phyloP scores from a whole-genome alignment of 2,888 invertebrate species.

The Griposia aprilina region DNA sequence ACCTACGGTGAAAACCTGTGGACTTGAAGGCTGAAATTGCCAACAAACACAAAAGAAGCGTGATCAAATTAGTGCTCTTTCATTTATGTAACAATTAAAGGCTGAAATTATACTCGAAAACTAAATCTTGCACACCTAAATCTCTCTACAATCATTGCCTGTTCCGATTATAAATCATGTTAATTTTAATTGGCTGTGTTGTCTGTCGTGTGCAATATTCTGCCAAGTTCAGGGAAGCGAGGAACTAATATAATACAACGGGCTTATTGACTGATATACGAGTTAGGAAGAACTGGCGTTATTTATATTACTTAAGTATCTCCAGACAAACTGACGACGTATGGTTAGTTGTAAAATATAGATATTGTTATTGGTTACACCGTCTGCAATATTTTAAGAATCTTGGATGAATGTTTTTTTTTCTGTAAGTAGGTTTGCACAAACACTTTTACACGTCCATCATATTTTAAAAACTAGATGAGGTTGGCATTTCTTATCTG shows the following conservation, averaged over 20 bases:
- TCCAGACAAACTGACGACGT: constrained; percentile 23
- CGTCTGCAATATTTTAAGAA: neutral
- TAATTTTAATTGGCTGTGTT: constrained; percentile 19
- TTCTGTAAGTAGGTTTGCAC: too few species aligned
- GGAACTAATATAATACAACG: constrained; percentile 12
- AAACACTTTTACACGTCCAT: too few species aligned
- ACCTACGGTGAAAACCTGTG: neutral
- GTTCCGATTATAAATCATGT: constrained; percentile 21
- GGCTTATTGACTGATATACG: constrained; percentile 45
- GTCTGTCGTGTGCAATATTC: constrained; percentile 10
- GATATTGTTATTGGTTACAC: neutral
- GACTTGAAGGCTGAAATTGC: neutral
- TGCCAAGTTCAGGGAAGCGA: constrained; percentile 41
- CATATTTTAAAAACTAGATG: too few species aligned
- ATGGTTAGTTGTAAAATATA: neutral
- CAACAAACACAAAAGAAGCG: neutral
- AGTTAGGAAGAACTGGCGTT: constrained; percentile 7
- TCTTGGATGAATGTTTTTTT: too few species aligned
- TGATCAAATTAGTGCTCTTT: neutral
- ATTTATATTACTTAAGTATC: constrained; percentile 25
- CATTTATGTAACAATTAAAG: neutral
- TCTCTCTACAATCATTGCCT: neutral
- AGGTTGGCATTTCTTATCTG: too few species aligned
- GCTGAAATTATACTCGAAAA: neutral
- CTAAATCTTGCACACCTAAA: neutral